Evolutionary conservation across 2,797 vertebrate species (phyloP), one percentile per base, ranked within the genome.

Genomic region (Sternarchorhynchus goeldii): DNA sequence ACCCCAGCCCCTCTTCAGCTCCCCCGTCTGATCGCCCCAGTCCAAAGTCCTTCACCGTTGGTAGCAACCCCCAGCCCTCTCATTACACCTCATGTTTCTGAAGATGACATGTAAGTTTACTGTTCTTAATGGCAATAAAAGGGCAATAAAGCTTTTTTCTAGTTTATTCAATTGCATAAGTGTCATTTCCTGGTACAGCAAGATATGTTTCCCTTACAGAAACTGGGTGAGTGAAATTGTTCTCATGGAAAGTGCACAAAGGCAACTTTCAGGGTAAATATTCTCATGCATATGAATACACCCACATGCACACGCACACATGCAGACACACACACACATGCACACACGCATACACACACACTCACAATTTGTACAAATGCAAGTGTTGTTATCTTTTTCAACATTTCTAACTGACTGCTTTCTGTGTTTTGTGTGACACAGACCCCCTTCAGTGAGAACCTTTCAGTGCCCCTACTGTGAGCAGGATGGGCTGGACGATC

Each of bases 391-490:
- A n/a, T 41, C 6, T 72, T 8, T 25, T 31, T n/a, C 21, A n/a
- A 36, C 16, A 25, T 58, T 66, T 10, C 58, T 10, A 16, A 34
- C 14, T 2, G 2, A 29, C n/a, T 18, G 2, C 41, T 6, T 1
- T n/a, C 3, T 64, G n/a, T 58, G 12, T 74, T 25, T 59, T 2
- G 12, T 2, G 12, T 12, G 25, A 25, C 41, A 6, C 45, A 83
- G 76, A 53, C 20, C 50, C 6, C 25, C 20, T 5, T 50, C 12
- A 50, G 10, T 72, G 12, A 71, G 66, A 69, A 75, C 76, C 10
- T 87, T 86, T 76, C 69, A 6, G 18, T 89, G 87, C 58, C 88
- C 86, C 1, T 88, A 84, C 81, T 89, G 88, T 55, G 78, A 82
- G 60, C 58, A 83, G 5, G 71, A 53, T 10, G 82, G 80, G 36